These are phyloP conservation scores for Phataginus tricuspis DNA, from an alignment of 2,797 vertebrate genomes.

Conservation along the genomic window DNA sequence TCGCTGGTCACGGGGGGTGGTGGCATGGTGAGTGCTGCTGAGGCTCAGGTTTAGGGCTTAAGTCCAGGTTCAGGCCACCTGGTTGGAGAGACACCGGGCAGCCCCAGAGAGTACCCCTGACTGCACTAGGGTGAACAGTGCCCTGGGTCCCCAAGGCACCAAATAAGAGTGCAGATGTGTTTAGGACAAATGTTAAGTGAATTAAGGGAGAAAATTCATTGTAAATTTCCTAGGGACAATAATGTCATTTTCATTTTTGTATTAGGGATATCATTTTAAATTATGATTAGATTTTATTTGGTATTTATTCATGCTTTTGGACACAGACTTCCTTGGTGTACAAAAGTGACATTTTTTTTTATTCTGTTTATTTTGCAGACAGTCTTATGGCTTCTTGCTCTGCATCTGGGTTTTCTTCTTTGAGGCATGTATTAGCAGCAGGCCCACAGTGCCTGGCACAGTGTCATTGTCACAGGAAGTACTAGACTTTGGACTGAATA, in stretches of 20 bases:
- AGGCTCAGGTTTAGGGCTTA: not conserved
- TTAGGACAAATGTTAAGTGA: not conserved
- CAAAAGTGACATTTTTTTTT: constrained; percentile 33
- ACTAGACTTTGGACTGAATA: not conserved
- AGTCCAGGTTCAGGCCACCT: not conserved
- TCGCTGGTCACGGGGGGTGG: too few relatives aligned
- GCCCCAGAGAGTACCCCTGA: not conserved
- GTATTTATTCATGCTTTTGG: not conserved
- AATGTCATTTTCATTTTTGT: constrained; percentile 31
- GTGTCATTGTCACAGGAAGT: not conserved
- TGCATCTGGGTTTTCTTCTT: not conserved
- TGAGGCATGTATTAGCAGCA: not conserved
- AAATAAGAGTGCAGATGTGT: not conserved
- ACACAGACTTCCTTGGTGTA: not conserved
- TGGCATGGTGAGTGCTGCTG: not conserved
- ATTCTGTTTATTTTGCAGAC: constrained; percentile 27
- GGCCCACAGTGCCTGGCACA: not conserved
- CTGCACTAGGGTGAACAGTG: not conserved
- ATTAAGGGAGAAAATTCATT: not conserved
- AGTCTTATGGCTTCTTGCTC: constrained; percentile 28
- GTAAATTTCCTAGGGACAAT: not conserved
- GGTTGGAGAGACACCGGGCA: not conserved
- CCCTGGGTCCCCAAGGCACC: not conserved
- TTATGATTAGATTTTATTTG: constrained; percentile 41
- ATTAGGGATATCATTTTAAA: constrained; percentile 9